These are phyloP conservation scores for Leucophenga maculata DNA, from an alignment of 2,888 invertebrate genomes.

Conservation along the genomic window DNA sequence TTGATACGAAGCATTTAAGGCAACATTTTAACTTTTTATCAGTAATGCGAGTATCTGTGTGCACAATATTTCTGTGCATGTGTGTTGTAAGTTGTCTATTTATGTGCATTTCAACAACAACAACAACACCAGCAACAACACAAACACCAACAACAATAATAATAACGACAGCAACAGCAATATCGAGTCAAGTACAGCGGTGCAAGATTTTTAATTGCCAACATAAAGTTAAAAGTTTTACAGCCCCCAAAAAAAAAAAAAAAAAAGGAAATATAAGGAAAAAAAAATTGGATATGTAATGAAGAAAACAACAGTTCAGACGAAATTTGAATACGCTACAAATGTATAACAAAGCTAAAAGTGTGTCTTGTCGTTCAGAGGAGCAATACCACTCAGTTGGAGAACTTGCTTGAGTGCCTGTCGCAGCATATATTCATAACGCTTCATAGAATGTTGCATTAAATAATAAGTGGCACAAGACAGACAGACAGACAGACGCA, in stretches of 20 bases:
- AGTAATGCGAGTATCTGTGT: conserved; percentile 6
- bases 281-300: not conserved
- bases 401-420: no score
- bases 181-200: not conserved
- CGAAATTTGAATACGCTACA: no score
- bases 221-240: conserved; percentile 24
- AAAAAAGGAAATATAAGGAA: no score
- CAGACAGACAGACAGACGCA: no score
- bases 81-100: conserved; percentile 12
- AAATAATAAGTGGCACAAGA: no score
- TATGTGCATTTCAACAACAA: conserved; percentile 7
- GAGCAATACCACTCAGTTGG: no score
- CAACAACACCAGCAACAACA: not conserved
- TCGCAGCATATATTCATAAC: no score
- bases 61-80: not conserved
- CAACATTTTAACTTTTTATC: conserved; percentile 24
- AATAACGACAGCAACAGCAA: not conserved
- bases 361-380: no score
- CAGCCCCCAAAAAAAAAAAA: not conserved
- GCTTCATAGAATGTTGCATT: no score
- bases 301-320: not conserved
- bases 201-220: conserved; percentile 17
- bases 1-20: conserved; percentile 19
- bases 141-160: not conserved
- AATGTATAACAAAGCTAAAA: no score